Evolutionary conservation across 2,888 invertebrate genomes (phyloP), one percentile per base, ranked within the genome.

Genomic region (Panopea generosa): DNA sequence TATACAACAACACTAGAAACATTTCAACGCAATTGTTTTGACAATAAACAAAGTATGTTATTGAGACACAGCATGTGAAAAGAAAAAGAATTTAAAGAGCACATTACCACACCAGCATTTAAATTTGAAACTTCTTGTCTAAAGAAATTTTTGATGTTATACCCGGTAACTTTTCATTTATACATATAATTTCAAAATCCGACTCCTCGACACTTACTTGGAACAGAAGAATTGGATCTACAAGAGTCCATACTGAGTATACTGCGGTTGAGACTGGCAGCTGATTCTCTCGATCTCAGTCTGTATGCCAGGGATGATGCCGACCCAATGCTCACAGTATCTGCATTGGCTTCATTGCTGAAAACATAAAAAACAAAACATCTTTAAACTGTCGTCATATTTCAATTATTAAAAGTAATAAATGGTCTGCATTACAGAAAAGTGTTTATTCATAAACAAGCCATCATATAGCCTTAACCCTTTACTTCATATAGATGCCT

Each of bases 181-280:
- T n/a, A n/a, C n/a, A n/a, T n/a, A n/a, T n/a, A n/a, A n/a, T n/a
- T n/a, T n/a, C n/a, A n/a, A n/a, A n/a, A n/a, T n/a, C n/a, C n/a
- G n/a, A n/a, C n/a, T n/a, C n/a, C n/a, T n/a, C n/a, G n/a, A n/a
- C 6, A 78, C 77, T 78, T 77, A 83, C 83, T 75, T 61, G 83
- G 83, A 18, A 81, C 76, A 7, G 84, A 83, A 11, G 75, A 40
- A 2, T 71, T 80, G 6, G 82, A 82, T 26, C 65, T 62, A 24
- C 29, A 27, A 2, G 84, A 82, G 52, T 82, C 80, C 16, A 71
- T 60, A 47, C 84, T 84, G 27, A 61, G 57, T 40, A 84, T 73
- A 53, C 81, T 84, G 27, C 66, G 61, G 50, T 82, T 76, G 9
- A 84, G 69, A 47, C 77, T 84, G 43, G 69, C 65, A 1, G 72